phyloP scores from a whole-genome alignment of 1,140 invertebrate genomes.

The Drosophila repletoides region DNA sequence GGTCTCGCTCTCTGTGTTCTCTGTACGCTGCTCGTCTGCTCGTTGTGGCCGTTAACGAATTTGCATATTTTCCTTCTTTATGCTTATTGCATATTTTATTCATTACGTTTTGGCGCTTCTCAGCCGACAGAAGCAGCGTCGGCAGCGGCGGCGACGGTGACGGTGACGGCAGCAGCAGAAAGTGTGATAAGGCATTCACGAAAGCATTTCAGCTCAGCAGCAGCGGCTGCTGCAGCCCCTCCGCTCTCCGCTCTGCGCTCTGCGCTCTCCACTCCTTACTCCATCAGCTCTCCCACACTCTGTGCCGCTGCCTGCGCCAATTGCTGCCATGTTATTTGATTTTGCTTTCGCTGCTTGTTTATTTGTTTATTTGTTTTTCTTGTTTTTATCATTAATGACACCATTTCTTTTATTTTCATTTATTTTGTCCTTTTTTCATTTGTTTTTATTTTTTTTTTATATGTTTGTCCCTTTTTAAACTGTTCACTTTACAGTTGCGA shows the following conservation, averaged over 20 bases:
- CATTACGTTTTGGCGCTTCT: slow-evolving; percentile 72
- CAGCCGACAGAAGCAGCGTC: slow-evolving; percentile 16
- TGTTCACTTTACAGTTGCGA: too few relatives aligned
- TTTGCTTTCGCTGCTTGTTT: slow-evolving; percentile 18
- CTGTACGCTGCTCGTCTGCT: background rate
- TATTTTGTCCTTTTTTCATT: background rate
- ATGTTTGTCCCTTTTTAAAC: too few relatives aligned
- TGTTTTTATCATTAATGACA: slow-evolving; percentile 43
- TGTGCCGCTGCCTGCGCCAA: slow-evolving; percentile 14
- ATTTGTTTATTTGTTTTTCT: slow-evolving; percentile 33
- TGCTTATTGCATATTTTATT: slow-evolving; percentile 79
- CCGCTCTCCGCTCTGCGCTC: background rate
- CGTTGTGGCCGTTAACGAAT: slow-evolving; percentile 52
- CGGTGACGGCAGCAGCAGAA: slow-evolving; percentile 31
- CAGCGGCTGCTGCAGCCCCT: background rate
- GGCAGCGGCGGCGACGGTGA: slow-evolving; percentile 14
- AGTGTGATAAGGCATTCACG: slow-evolving; percentile 73
- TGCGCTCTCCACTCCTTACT: background rate
- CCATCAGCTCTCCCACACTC: background rate
- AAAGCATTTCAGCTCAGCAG: slow-evolving; percentile 31
- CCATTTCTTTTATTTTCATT: slow-evolving; percentile 27
- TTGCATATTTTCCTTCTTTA: slow-evolving; percentile 73
- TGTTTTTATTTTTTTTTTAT: background rate
- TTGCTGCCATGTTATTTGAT: slow-evolving; percentile 42
- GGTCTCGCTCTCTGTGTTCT: background rate